Conservation (phyloP, 2,113 vertebrate species). For the Phasianus colchicus region DNA sequence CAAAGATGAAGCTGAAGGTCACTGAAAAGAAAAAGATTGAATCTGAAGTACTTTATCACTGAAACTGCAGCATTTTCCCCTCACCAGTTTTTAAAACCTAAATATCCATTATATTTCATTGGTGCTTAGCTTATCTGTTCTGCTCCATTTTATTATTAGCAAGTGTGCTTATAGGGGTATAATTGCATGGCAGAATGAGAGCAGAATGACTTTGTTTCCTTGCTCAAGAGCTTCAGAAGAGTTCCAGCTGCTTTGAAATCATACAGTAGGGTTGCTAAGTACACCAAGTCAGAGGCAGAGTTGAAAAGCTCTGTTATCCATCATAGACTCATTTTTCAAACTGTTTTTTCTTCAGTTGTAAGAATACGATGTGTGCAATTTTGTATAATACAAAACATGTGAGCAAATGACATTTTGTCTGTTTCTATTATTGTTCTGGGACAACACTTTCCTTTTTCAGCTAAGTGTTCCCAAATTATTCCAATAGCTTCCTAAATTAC, state of each 20-base stretch:
- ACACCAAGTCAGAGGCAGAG: not conserved
- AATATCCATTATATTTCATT: not conserved
- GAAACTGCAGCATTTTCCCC: not conserved
- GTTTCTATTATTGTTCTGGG: not conserved
- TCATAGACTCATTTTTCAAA: conserved; percentile 16
- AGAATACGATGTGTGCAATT: not conserved
- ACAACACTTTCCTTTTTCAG: conserved; percentile 1
- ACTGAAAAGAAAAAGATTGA: not conserved
- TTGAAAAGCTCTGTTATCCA: conserved; percentile 6
- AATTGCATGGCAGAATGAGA: not conserved
- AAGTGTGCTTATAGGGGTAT: not conserved
- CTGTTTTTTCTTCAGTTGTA: not conserved
- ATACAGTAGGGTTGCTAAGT: not conserved
- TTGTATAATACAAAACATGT: not conserved
- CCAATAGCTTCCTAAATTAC: not conserved
- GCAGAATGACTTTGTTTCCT: not conserved
- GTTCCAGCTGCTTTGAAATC: conserved; percentile 13
- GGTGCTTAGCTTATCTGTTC: not conserved
- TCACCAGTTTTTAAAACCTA: not conserved
- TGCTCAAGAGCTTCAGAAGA: not conserved
- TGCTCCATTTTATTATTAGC: not conserved
- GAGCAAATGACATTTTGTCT: not conserved
- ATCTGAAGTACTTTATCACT: not conserved
- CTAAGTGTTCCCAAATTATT: not conserved
- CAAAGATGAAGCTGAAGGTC: not conserved